Evolutionary conservation across 2,113 vertebrate species (phyloP).

Genomic region (Martes martes): DNA sequence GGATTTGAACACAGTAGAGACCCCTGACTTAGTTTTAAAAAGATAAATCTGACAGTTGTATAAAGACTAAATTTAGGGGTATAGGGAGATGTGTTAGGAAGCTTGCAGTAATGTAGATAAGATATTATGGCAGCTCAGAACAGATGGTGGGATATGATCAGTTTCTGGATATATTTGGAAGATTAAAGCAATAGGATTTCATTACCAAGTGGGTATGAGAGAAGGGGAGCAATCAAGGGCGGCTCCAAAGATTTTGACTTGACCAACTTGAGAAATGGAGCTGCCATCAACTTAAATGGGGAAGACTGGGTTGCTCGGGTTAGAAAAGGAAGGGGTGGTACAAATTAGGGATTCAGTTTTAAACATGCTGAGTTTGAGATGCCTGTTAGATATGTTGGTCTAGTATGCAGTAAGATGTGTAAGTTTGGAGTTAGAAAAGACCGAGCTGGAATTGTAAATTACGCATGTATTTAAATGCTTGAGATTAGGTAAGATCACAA

Average conservation of each 20-base stretch:
- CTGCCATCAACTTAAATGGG: background rate
- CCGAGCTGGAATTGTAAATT: background rate
- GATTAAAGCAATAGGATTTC: background rate
- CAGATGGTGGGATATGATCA: background rate
- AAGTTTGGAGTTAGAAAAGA: slow-evolving; percentile 22
- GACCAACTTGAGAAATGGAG: background rate
- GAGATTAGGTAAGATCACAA: background rate
- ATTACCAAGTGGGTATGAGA: background rate
- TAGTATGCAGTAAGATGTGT: background rate
- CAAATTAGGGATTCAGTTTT: background rate
- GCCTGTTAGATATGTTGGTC: background rate
- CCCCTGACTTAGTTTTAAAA: background rate
- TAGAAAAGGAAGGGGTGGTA: background rate
- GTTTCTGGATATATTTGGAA: background rate
- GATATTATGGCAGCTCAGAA: background rate
- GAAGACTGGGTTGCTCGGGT: background rate
- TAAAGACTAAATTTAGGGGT: background rate
- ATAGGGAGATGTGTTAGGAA: background rate
- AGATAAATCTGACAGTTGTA: background rate
- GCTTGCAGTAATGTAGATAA: background rate
- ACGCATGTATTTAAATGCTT: background rate
- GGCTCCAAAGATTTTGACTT: background rate
- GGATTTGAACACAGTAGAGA: background rate
- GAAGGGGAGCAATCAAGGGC: background rate
- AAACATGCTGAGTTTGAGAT: background rate